Evolutionary conservation across 2,888 invertebrate species (phyloP), one percentile per base, ranked within the genome.

Genomic region (Pammene fasciana): DNA sequence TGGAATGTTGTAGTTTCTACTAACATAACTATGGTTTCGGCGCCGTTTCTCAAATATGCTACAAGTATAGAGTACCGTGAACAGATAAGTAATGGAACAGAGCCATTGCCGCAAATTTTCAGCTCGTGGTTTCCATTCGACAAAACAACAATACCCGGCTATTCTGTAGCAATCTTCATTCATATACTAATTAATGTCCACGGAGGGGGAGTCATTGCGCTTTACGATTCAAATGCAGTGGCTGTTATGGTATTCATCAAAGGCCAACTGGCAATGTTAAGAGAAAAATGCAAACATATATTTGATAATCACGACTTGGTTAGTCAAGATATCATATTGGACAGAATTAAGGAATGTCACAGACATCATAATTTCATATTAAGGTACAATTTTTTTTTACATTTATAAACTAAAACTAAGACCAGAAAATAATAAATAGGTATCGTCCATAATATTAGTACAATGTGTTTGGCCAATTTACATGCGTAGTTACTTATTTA

Each of bases 61-160:
- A 77, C 82, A 0, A 75, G 79, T 0, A 43, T 75, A 11, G 73
- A 68, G 5, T 87, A 85, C 67, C 78, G 83, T 0, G 74, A 81
- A n/a, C 74, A 80, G 11, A 75, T 88, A 38, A 70, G 57, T 10
- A 74, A 75, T n/a, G 86, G 82, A 0, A 72, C 72, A 3, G 84
- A 86, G 46, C 79, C 84, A 0, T 78, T 82, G 36, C 87, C 88
- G 0, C 84, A 84, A 70, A 85, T 90, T 54, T 55, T 89, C 41
- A 79, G 75, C 72, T 85, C 86, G 1, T 90, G 90, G 90, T 86
- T 87, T 68, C 90, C 90, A 0, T 88, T 89, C 71, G 81, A 90
- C 72, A 81, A 82, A 45, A 80, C 75, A 0, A 79, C 78, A 66
- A 79, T 82, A 76, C 85, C 87, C 0, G 90, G 87, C 2, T 89